Base-by-base conservation (phyloP, 2,797 vertebrate species). In the Delichon dasypus region DNA sequence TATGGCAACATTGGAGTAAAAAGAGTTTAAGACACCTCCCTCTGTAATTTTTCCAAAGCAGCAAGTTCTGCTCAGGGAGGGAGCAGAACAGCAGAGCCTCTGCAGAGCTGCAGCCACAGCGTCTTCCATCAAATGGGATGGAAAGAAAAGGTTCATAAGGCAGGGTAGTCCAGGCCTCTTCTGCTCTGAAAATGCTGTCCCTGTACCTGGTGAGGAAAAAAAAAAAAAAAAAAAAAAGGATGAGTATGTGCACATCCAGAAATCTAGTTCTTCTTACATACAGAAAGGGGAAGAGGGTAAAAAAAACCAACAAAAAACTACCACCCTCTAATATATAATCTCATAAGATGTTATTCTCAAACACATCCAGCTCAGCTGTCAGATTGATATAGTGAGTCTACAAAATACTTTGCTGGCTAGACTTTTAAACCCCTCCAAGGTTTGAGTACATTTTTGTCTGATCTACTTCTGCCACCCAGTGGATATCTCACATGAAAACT, bases 381-480 rank as follows among this genome's bases (percentile, higher is more conserved):
- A 68, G 20, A 80, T n/a, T 64, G 51, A 61, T 30, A 26, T 2
- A 62, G 27, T 18, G 26, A 36, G 68, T 22, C 36, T 88, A 75
- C 17, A 44, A 68, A 83, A 44, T 5, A 55, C 5, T 71, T 88
- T 29, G 16, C 16, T 77, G 62, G 13, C 30, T 80, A 40, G 27
- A 29, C 26, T 74, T 74, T 2, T 2, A 25, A 2, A 11, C 34
- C 5, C 6, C 17, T 8, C 22, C 11, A 13, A 5, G 4, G 20
- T 14, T 20, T 17, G 8, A 55, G 8, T 23, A 32, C 4, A 3
- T 9, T 8, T 20, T 89, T 94, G 92, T 83, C 87, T 89, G 61
- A 86, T 94, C 79, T 75, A 13, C 70, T 88, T 81, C 94, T 94
- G 96, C 96, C 96, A 93, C 94, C 96, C 91, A 94, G 95, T 94